Conservation (phyloP, 1,140 invertebrate genomes). For the Drosophila pallidifrons region DNA sequence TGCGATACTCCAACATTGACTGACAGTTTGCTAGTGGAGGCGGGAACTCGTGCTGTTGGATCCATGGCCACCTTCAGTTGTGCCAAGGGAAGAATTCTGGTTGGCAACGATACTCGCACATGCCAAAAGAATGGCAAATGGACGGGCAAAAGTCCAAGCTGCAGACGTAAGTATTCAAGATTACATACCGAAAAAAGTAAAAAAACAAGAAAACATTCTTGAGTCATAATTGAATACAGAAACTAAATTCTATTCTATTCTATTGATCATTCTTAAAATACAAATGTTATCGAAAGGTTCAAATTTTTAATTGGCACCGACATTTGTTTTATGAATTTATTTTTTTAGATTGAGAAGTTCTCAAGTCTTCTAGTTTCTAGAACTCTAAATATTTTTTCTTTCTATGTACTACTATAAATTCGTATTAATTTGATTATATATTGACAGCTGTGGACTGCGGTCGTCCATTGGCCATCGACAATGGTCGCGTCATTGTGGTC, state of each 20-base stretch:
- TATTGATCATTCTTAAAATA: too few species aligned
- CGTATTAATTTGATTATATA: too few species aligned
- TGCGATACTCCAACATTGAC: conserved; percentile 89
- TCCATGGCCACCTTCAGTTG: conserved; percentile 93
- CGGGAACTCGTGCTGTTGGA: conserved; percentile 86
- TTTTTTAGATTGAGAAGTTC: too few species aligned
- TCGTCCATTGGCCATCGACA: conserved; percentile 91
- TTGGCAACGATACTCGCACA: conserved; percentile 92
- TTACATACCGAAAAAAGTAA: background rate
- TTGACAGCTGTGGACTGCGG: conserved; percentile 91
- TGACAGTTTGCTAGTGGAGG: conserved; percentile 87
- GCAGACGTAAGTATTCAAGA: conserved; percentile 89
- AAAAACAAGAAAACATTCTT: too few species aligned
- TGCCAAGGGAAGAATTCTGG: conserved; percentile 91
- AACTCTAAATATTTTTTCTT: too few species aligned
- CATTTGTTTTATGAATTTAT: too few species aligned
- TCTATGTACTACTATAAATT: too few species aligned
- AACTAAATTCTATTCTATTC: too few species aligned
- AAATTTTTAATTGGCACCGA: too few species aligned
- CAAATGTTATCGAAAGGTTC: too few species aligned
- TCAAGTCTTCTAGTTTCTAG: too few species aligned
- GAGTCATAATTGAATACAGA: too few species aligned
- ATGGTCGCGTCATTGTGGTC: conserved; percentile 93
- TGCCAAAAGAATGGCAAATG: conserved; percentile 93
- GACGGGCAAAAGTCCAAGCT: conserved; percentile 91